Percentiles rank a stretch among this genome's conserved stretches.
Evolutionary conservation across 2,888 invertebrate species (phyloP).

Genomic region (Microplitis manilae): DNA sequence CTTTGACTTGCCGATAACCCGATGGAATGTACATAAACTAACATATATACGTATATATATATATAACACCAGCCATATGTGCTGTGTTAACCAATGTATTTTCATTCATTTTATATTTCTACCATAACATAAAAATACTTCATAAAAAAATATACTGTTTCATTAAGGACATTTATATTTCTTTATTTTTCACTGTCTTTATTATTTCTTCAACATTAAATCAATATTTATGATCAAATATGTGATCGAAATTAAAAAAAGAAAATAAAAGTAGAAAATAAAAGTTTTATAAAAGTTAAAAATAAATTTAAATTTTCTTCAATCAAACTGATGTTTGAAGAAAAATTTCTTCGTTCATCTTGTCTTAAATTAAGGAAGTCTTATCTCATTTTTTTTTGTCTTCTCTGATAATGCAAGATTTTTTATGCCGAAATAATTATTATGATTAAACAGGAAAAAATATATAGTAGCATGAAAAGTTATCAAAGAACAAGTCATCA

Average conservation of each 20-base stretch:
- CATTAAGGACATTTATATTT: background rate
- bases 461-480: background rate
- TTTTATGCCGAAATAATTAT: background rate
- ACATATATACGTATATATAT: background rate
- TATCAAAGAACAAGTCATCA: no score
- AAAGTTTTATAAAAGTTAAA: no score
- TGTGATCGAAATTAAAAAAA: no score
- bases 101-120: slow-evolving; percentile 4
- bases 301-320: no score
- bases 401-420: no score
- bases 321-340: no score
- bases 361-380: no score
- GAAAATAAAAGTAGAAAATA: no score
- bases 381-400: no score
- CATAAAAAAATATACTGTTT: background rate
- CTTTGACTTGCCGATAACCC: slow-evolving; percentile 18
- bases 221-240: background rate
- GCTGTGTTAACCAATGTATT: background rate
- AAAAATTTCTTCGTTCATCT: no score
- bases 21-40: slow-evolving; percentile 13
- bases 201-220: background rate
- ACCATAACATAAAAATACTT: background rate
- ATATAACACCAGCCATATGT: background rate
- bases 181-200: background rate
- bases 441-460: background rate